Evolutionary conservation across 2,797 vertebrate genomes (phyloP), one percentile per base, ranked within the genome.

Genomic region (Scolopax bukidnonensis): DNA sequence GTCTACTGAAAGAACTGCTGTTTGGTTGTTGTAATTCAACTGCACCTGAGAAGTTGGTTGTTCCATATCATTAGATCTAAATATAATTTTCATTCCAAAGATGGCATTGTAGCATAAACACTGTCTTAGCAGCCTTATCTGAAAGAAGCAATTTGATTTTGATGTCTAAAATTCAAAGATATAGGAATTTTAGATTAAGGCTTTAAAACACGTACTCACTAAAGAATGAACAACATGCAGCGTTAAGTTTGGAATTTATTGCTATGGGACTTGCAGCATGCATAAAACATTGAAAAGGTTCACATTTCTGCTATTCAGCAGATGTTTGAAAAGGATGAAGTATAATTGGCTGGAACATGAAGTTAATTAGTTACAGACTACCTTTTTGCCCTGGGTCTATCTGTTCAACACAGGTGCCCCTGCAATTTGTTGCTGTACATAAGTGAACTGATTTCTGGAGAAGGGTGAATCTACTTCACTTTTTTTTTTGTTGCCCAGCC

Each of bases 361-460:
- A 96, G 94, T 94, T 97, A 97, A 97, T 97, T 96, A 98, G 87
- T 89, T 97, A 86, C 95, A 94, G 92, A 87, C 73, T 92, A 93
- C 89, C 94, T 88, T 93, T 64, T 94, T 97, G 96, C 96, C 94
- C 91, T 65, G 82, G 83, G 79, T 91, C 93, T 85, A 53, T 84
- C 93, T 10, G 2, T 83, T 14, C 4, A 23, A 95, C 74, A 81
- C 2, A 0, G 25, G 27, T 19, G 38, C 70, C 92, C 87, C 91
- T 97, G 92, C 69, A 90, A 63, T 95, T 95, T 84, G 61, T 93
- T 74, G 67, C 90, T 60, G 32, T 38, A 67, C 45, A 11, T 82
- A 91, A 91, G 45, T 41, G 74, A 96, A 83, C 11, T 60, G 27
- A 73, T 95, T 97, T 95, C 68, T 87, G 61, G 51, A 73, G 73